Evolutionary conservation across 2,113 vertebrate species (phyloP).

Genomic region (Narcine bancroftii): DNA sequence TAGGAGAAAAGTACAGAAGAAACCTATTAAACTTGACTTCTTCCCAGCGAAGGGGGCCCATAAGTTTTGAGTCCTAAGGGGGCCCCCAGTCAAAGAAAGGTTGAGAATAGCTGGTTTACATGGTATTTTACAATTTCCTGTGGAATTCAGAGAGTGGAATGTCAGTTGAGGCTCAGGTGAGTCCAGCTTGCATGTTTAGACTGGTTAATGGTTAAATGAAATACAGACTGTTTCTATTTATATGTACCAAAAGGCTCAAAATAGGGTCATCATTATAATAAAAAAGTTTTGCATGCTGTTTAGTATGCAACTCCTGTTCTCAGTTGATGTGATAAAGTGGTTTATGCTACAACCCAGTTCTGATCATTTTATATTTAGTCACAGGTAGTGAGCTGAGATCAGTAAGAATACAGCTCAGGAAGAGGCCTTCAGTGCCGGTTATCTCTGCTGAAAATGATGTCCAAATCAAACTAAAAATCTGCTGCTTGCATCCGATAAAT

Average conservation of each 20-base stretch:
- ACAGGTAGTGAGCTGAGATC: background rate
- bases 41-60: too few species aligned
- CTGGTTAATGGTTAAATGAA: background rate
- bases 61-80: too few species aligned
- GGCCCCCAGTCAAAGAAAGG: too few species aligned
- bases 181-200: too few species aligned
- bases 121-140: background rate
- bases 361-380: background rate
- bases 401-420: background rate
- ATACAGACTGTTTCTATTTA: background rate
- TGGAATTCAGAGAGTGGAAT: background rate
- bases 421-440: too few species aligned
- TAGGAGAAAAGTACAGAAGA: too few species aligned
- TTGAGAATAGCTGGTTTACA: too few species aligned
- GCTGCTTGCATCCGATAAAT: too few species aligned
- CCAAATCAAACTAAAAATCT: too few species aligned
- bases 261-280: background rate
- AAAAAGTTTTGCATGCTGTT: background rate
- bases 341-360: background rate
- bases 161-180: too few species aligned
- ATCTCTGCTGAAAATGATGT: too few species aligned
- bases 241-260: background rate
- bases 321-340: background rate
- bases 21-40: too few species aligned
- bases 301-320: background rate